Evolutionary conservation across 2,797 vertebrate genomes (phyloP).

Genomic region (Leucoraja ocellata): DNA sequence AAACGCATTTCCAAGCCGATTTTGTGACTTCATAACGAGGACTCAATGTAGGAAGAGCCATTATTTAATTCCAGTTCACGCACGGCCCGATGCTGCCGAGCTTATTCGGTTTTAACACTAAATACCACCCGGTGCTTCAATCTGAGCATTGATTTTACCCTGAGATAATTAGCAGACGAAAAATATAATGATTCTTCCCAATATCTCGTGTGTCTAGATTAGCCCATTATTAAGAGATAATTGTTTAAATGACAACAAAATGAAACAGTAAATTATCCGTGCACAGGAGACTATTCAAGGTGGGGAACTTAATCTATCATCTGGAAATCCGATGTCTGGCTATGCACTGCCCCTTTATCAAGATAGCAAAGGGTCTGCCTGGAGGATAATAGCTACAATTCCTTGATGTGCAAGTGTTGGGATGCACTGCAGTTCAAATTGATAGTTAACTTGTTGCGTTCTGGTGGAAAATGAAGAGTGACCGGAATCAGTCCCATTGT

Average conservation of each 20-base stretch:
- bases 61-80: neutral
- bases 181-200: constrained; percentile 15
- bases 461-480: neutral
- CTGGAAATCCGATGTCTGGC: neutral
- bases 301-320: neutral
- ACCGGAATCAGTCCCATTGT: neutral
- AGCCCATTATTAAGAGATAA: constrained; percentile 18
- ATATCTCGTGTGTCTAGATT: constrained; percentile 10
- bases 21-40: neutral
- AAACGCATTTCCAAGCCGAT: neutral
- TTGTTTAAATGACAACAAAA: constrained; percentile 21
- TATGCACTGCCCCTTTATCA: neutral
- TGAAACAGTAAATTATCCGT: constrained; percentile 20
- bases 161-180: constrained; percentile 29
- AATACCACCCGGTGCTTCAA: neutral
- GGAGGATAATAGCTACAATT: neutral
- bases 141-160: neutral
- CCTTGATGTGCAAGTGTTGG: neutral
- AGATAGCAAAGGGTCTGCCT: neutral
- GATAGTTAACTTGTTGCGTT: constrained; percentile 23
- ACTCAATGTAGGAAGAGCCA: neutral
- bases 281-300: constrained; percentile 20
- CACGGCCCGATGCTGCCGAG: neutral
- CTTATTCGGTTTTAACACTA: neutral
- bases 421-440: neutral